Evolutionary conservation across 2,113 vertebrate species (phyloP).

Genomic region (Reinhardtius hippoglossoides): DNA sequence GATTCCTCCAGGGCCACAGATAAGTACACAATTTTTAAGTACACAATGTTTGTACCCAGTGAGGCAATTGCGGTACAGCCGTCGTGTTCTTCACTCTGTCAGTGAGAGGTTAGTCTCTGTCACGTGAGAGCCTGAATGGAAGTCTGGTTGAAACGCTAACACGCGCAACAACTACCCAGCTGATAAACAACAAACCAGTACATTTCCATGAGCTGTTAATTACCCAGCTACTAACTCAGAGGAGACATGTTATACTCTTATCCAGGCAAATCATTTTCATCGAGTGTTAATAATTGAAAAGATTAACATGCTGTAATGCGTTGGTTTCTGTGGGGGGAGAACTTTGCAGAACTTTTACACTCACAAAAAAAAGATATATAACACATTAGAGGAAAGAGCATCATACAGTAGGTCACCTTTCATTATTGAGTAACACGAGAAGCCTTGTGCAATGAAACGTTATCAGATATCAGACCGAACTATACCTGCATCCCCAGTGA

Average conservation of each 20-base stretch:
- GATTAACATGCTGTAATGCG: too few relatives aligned
- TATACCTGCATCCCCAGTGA: too few relatives aligned
- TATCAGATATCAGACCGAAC: too few relatives aligned
- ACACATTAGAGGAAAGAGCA: too few relatives aligned
- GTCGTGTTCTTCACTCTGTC: conserved; percentile 16
- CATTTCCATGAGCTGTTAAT: conserved; percentile 6
- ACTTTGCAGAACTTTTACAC: too few relatives aligned
- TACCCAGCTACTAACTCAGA: background rate
- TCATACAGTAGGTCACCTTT: too few relatives aligned
- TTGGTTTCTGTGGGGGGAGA: too few relatives aligned
- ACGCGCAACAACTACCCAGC: background rate
- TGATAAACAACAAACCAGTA: conserved; percentile 16
- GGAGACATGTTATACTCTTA: too few relatives aligned
- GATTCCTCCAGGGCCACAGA: background rate
- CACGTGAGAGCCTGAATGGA: conserved; percentile 21
- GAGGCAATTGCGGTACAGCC: background rate
- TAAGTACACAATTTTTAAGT: background rate
- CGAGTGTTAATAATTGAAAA: too few relatives aligned
- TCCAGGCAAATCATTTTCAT: too few relatives aligned
- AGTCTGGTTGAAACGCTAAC: conserved; percentile 4
- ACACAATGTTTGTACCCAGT: background rate
- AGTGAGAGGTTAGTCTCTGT: background rate
- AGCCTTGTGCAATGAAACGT: too few relatives aligned
- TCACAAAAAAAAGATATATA: too few relatives aligned
- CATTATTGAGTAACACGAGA: background rate